Evolutionary conservation across 2,113 vertebrate species (phyloP).

Genomic region (Aegotheles bennettii): DNA sequence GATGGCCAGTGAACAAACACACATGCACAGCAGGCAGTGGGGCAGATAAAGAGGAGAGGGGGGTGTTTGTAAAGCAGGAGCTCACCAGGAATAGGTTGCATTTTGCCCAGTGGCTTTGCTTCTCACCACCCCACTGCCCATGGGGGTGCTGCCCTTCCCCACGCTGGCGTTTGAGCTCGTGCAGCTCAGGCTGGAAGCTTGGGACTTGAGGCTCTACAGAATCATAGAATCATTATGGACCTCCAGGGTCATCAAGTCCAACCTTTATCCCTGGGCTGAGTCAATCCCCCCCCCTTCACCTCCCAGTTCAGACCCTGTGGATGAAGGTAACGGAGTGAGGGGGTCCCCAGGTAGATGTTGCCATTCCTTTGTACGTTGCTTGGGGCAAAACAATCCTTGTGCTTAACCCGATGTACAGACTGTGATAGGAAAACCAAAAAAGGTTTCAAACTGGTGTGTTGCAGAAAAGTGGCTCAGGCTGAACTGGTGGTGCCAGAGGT

Average conservation of each 20-base stretch:
- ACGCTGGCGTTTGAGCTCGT: accelerated
- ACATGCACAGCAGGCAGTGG: background rate
- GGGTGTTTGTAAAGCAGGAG: background rate
- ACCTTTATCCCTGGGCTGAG: too few species aligned
- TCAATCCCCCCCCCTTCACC: too few species aligned
- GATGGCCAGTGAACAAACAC: too few species aligned
- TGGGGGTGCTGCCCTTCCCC: background rate
- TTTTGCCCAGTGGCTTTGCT: accelerated
- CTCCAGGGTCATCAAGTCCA: too few species aligned
- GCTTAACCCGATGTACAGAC: background rate
- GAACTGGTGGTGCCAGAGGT: accelerated
- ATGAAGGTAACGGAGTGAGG: background rate
- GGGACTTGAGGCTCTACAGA: too few species aligned
- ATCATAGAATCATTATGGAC: too few species aligned
- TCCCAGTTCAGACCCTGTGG: background rate
- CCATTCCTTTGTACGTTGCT: background rate
- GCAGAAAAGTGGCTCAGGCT: background rate
- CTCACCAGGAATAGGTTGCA: accelerated
- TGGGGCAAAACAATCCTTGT: background rate
- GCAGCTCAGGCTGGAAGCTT: accelerated
- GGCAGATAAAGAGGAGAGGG: background rate
- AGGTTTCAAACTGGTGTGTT: accelerated
- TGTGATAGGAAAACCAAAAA: accelerated
- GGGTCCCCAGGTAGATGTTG: background rate
- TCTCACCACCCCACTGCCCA: background rate